A percentile compares a stretch with the other conserved stretches of the same genome.
Conservation (phyloP, 2,888 invertebrate species). For the Geophilus truncorum region DNA sequence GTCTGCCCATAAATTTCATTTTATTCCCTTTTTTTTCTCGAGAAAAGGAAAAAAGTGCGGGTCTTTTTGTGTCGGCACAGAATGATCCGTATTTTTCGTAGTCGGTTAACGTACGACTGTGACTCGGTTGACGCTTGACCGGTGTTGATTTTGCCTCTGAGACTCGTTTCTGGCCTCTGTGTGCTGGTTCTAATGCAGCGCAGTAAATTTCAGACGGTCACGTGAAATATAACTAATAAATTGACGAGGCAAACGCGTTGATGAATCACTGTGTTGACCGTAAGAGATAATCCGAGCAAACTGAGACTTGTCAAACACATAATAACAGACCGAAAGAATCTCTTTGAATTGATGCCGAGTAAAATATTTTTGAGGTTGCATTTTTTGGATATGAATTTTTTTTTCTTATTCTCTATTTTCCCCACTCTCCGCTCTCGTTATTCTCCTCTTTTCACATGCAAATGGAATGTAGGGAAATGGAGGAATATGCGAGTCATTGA, state of each 20-base stretch:
- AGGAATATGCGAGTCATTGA: slow-evolving; percentile 1
- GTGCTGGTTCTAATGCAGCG: neutral
- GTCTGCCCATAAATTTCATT: neutral
- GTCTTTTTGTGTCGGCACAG: too few relatives aligned
- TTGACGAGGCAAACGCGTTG: too few relatives aligned
- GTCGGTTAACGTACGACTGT: neutral
- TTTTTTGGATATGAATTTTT: neutral
- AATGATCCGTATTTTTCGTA: neutral
- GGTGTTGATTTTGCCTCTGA: neutral
- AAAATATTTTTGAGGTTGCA: neutral
- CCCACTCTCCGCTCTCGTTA: neutral
- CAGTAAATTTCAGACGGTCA: neutral
- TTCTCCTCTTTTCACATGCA: neutral
- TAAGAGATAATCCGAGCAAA: neutral
- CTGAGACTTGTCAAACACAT: neutral
- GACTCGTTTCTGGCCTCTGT: neutral
- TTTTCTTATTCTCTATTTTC: neutral
- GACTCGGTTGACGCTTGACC: neutral
- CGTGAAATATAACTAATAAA: neutral
- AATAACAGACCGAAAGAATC: neutral
- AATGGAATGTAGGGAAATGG: neutral
- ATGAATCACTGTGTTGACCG: too few relatives aligned
- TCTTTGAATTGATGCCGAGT: neutral
- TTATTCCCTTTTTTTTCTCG: neutral
- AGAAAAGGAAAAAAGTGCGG: too few relatives aligned